A percentile compares a stretch with the other conserved stretches of the same genome.
These are phyloP conservation scores for Montipora foliosa DNA, from an alignment of 64 coral and sea anemone species.

Conservation along the genomic window DNA sequence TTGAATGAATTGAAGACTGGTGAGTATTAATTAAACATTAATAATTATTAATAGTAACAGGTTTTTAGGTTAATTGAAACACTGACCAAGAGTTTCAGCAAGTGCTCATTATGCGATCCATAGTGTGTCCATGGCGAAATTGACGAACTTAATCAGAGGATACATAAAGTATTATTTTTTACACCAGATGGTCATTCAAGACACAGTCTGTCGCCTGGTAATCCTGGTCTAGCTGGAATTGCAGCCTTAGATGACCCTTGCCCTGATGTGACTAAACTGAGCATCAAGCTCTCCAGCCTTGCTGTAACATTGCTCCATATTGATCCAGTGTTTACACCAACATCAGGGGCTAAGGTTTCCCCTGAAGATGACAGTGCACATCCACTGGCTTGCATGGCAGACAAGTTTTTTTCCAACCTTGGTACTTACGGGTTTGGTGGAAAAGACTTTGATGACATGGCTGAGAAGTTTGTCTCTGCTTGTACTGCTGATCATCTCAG, in stretches of 20 bases:
- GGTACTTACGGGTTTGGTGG: constrained; percentile 92
- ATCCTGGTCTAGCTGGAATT: constrained; percentile 88
- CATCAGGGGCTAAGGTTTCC: constrained; percentile 20
- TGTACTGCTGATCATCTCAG: constrained; percentile 88
- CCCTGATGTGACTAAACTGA: constrained; percentile 71
- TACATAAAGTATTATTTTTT: no score
- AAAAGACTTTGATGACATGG: constrained; percentile 94
- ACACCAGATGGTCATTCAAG: constrained; percentile 3
- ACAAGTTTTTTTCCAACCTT: constrained; percentile 78
- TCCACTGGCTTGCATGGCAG: constrained; percentile 83
- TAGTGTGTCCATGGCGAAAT: no score
- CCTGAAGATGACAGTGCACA: constrained; percentile 33
- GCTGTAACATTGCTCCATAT: constrained; percentile 82
- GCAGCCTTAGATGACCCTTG: constrained; percentile 88
- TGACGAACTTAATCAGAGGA: background rate
- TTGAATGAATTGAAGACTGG: background rate
- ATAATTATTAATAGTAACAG: background rate
- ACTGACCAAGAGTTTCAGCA: no score
- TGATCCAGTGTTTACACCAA: constrained; percentile 75
- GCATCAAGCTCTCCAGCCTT: constrained; percentile 77
- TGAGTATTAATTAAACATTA: background rate
- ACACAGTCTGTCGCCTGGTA: constrained; percentile 52
- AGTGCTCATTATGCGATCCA: no score
- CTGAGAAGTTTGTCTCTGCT: constrained; percentile 73
- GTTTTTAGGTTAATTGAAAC: background rate